Evolutionary conservation across 1,140 invertebrate species (phyloP).

Genomic region (Drosophila jambulina): DNA sequence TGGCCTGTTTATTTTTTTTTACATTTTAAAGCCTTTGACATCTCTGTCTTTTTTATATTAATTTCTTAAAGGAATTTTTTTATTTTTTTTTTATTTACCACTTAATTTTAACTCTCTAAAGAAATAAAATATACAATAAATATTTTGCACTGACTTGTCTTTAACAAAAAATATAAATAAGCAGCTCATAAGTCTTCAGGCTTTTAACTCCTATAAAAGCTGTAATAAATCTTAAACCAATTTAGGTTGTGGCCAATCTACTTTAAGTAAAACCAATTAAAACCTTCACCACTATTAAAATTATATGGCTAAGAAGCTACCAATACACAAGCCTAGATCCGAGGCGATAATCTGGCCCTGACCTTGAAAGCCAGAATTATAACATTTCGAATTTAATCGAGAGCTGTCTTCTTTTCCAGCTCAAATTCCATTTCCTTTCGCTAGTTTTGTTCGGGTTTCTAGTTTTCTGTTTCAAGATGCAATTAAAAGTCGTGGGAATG

Average conservation of each 20-base stretch:
- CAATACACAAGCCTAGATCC: conserved; percentile 6
- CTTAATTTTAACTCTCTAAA: background rate
- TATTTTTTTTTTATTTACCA: background rate
- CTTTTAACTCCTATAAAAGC: conserved; percentile 4
- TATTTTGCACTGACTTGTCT: background rate
- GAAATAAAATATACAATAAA: background rate
- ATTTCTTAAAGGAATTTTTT: no score
- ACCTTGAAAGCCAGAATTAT: conserved; percentile 51
- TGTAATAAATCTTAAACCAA: conserved; percentile 9
- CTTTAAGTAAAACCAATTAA: conserved; percentile 5
- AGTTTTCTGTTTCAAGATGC: conserved; percentile 29
- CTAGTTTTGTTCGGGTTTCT: conserved; percentile 22
- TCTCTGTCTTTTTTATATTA: no score
- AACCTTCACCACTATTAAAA: conserved; percentile 2
- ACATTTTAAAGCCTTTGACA: no score
- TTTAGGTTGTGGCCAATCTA: background rate
- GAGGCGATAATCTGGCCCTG: conserved; percentile 27
- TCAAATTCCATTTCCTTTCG: conserved; percentile 20
- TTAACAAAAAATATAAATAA: background rate
- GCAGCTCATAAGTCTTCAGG: background rate
- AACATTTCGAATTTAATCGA: conserved; percentile 36
- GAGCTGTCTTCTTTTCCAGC: conserved; percentile 55
- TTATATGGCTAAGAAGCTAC: conserved; percentile 16
- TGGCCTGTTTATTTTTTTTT: no score
- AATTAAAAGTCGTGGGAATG: conserved; percentile 81